Conservation (phyloP, 1,140 invertebrate species). For the Conus betulinus region DNA sequence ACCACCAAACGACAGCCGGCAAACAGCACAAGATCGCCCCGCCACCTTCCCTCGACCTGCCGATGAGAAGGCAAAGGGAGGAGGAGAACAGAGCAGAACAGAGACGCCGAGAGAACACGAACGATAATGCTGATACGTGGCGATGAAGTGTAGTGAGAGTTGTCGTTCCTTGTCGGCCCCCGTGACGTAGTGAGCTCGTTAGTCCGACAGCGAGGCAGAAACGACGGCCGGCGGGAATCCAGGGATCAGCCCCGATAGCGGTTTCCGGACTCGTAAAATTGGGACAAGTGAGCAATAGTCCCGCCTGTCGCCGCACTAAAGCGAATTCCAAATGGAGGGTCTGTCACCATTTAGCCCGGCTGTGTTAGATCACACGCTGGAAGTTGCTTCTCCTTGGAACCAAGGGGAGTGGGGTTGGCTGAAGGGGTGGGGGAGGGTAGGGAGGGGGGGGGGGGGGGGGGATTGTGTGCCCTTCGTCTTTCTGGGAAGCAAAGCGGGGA, state of each 20-base stretch:
- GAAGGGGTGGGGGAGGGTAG: no score
- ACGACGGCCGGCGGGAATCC: neutral
- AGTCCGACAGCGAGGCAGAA: neutral
- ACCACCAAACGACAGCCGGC: no score
- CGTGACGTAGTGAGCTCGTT: constrained; percentile 15
- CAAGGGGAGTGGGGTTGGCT: no score
- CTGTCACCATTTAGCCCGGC: neutral
- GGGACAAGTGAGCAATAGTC: constrained; percentile 7
- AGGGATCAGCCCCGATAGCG: constrained; percentile 20
- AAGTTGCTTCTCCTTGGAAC: no score
- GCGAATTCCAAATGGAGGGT: neutral
- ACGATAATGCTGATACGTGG: constrained; percentile 27
- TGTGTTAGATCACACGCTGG: neutral
- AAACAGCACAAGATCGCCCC: no score
- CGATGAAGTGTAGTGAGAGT: constrained; percentile 23
- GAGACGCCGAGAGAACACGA: neutral
- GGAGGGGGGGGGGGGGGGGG: no score
- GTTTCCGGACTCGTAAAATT: constrained; percentile 14
- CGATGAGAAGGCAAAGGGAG: no score
- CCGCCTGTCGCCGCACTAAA: neutral
- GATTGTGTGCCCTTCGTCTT: no score
- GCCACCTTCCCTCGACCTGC: no score
- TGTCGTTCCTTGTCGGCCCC: constrained; percentile 22
- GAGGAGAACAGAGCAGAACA: no score
- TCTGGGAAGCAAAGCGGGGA: no score